Conservation (phyloP, 2,113 vertebrate species). For the Picathartes gymnocephalus region DNA sequence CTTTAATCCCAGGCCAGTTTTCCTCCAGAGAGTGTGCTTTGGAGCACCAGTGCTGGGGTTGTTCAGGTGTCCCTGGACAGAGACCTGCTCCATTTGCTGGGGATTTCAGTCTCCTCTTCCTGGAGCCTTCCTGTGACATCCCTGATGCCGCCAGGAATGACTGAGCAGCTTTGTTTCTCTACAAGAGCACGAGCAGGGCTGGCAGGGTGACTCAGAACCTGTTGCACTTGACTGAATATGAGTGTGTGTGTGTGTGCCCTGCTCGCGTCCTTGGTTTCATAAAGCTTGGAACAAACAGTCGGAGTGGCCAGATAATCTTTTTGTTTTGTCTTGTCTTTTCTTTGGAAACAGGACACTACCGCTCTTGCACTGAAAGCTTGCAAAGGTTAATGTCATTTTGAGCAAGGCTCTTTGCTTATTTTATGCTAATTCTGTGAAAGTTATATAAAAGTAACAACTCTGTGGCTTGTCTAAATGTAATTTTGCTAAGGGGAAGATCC, state of each 20-base stretch:
- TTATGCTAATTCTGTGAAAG: background rate
- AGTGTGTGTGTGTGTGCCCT: no score
- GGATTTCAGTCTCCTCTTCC: background rate
- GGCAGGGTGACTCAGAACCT: background rate
- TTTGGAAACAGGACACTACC: background rate
- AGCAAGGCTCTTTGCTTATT: background rate
- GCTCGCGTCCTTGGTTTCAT: background rate
- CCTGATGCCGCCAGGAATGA: rapidly evolving
- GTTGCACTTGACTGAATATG: rapidly evolving
- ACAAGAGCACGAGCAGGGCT: no score
- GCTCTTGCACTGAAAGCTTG: background rate
- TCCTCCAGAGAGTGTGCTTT: rapidly evolving
- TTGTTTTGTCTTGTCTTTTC: rapidly evolving
- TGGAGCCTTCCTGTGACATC: background rate
- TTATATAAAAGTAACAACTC: background rate
- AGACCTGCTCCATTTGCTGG: background rate
- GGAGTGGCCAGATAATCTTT: background rate
- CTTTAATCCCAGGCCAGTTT: background rate
- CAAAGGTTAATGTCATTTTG: background rate
- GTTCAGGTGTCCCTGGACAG: background rate
- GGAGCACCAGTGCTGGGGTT: background rate
- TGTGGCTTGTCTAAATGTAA: background rate
- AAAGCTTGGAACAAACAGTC: background rate
- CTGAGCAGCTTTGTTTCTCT: no score
- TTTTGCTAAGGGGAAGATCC: background rate